Conservation (phyloP, 2,113 vertebrate genomes). For the Tenrec ecaudatus region DNA sequence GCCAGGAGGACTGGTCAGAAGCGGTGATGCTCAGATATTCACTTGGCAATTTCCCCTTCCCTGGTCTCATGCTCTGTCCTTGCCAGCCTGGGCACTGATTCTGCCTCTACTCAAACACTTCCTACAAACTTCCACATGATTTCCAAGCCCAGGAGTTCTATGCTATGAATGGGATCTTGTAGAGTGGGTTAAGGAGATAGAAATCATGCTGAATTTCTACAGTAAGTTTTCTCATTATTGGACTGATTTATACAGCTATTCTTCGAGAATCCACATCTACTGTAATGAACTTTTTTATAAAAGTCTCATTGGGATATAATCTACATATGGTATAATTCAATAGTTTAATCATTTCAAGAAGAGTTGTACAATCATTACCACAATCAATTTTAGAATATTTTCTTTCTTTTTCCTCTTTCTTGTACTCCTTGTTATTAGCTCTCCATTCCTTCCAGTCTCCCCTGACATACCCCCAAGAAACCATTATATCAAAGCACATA, state of each 20-base stretch:
- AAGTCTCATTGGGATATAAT: too few species aligned
- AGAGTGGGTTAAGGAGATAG: not conserved
- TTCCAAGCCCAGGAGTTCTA: not conserved
- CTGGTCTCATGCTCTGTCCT: not conserved
- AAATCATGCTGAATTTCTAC: not conserved
- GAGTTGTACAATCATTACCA: too few species aligned
- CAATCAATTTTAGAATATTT: too few species aligned
- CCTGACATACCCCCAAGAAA: too few species aligned
- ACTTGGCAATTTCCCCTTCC: not conserved
- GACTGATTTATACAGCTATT: not conserved
- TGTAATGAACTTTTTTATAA: not conserved
- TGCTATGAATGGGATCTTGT: not conserved
- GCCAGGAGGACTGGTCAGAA: not conserved
- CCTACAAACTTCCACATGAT: not conserved
- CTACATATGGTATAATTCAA: too few species aligned
- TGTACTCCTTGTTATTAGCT: too few species aligned
- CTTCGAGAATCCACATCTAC: not conserved
- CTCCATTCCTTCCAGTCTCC: too few species aligned
- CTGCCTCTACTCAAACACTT: not conserved
- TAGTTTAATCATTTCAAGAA: too few species aligned
- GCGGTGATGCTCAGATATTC: too few species aligned
- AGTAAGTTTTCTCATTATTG: not conserved
- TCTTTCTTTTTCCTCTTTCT: too few species aligned
- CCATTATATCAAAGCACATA: too few species aligned
- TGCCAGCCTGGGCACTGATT: not conserved